phyloP scores from a whole-genome alignment of 2,888 invertebrate species.

The Scrobipalpa costella region DNA sequence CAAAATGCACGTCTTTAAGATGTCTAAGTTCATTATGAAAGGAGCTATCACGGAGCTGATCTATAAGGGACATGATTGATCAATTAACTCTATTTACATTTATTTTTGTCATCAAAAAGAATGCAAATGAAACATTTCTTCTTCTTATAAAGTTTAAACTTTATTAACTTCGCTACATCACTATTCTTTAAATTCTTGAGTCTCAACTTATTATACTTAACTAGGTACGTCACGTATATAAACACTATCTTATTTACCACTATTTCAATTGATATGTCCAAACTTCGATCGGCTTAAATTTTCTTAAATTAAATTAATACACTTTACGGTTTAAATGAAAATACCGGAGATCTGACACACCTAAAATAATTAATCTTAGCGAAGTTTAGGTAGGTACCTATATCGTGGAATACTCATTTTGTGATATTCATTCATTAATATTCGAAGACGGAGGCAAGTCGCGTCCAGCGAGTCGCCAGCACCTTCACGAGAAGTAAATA shows the following conservation, averaged over 20 bases:
- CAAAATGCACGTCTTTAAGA: conserved; percentile 88
- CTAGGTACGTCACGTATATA: conserved; percentile 75
- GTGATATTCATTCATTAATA: conserved; percentile 55
- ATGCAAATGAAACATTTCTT: conserved; percentile 19
- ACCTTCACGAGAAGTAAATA: conserved; percentile 65
- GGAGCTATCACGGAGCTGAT: conserved; percentile 92
- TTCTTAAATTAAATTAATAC: conserved; percentile 71
- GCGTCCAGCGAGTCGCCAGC: conserved; percentile 73
- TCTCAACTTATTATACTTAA: conserved; percentile 76
- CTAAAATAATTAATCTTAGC: conserved; percentile 55
- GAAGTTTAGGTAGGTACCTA: conserved; percentile 60
- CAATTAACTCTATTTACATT: not conserved
- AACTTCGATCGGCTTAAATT: conserved; percentile 60
- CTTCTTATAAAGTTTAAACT: conserved; percentile 60
- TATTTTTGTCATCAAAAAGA: not conserved
- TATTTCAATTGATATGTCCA: conserved; percentile 74
- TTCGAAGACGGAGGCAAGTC: conserved; percentile 78
- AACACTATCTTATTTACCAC: conserved; percentile 70
- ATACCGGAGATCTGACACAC: conserved; percentile 72
- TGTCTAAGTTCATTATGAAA: conserved; percentile 94
- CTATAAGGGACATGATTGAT: not conserved
- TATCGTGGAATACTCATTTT: conserved; percentile 66
- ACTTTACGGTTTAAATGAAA: conserved; percentile 69
- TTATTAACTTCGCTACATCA: conserved; percentile 76
- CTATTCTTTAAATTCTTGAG: conserved; percentile 76